Evolutionary conservation across 2,113 vertebrate species (phyloP), one percentile per base, ranked within the genome.

Genomic region (Buteo buteo): DNA sequence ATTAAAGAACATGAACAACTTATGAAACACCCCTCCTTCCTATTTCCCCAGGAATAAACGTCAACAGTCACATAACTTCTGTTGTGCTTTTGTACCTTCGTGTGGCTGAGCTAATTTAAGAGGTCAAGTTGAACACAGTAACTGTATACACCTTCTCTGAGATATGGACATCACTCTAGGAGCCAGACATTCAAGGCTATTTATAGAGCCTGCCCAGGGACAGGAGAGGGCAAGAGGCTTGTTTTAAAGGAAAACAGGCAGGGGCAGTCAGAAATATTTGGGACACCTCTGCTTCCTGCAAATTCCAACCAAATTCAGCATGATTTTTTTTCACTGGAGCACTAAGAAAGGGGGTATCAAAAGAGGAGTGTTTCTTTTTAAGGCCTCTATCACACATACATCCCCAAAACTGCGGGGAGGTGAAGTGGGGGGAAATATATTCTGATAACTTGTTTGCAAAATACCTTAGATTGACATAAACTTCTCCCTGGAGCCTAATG

Each of bases 1-100:
- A 6, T 38, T 76, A 38, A 40, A n/a, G 94, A 85, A 82, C 59
- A 57, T 24, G 62, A 66, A 28, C 67, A 65, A 52, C 49, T 81
- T 62, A 38, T 25, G 72, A 62, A 93, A 93, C 86, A n/a, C 42
- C 40, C 38, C 88, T 86, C 28, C 57, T 81, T 91, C 85, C 66
- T 40, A 76, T 47, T 96, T 96, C 88, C 86, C 78, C 84, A 90
- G 88, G 89, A 95, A 95, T 59, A 82, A 74, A 38, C 85, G 90
- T 3, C 76, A 92, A 32, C 49, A 80, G 55, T 94, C 86, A 88
- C 86, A 66, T 69, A 86, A 83, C 71, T 84, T 73, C 64, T 82
- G 57, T 73, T 91, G 21, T 42, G 91, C 84, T 70, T 91, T 83
- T 83, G 76, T 94, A 81, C 69, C 79, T 96, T 94, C 88, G 92